Evolutionary conservation across 2,797 vertebrate species (phyloP).

Genomic region (Liparis tanakae): DNA sequence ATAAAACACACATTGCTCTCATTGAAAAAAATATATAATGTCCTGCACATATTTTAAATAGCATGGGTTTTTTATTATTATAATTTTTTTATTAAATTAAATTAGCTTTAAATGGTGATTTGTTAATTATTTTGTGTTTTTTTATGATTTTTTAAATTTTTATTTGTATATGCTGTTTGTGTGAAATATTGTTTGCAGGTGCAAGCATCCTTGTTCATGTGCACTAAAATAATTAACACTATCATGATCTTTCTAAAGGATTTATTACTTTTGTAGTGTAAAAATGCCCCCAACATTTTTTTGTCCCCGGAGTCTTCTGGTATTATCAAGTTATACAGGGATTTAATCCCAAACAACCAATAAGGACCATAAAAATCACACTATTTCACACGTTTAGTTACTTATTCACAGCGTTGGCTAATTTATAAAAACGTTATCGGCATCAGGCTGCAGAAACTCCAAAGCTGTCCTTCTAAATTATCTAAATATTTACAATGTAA

Average conservation of each 20-base stretch:
- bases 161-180: neutral
- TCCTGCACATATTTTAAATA: too few relatives aligned
- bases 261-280: neutral
- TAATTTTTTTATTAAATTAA: neutral
- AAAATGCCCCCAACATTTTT: neutral
- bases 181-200: neutral
- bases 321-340: neutral
- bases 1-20: neutral
- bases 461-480: neutral
- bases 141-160: too few relatives aligned
- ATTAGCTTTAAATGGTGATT: neutral
- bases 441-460: neutral
- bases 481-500: slow-evolving; percentile 3
- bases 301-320: neutral
- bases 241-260: neutral
- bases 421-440: neutral
- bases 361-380: neutral
- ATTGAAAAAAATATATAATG: neutral
- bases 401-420: rapidly evolving
- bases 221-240: neutral
- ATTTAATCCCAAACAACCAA: neutral
- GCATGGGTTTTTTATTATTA: too few relatives aligned
- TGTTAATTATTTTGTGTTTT: too few relatives aligned
- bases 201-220: neutral
- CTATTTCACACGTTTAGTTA: neutral